Evolutionary conservation across 2,888 invertebrate genomes (phyloP), one percentile per base, ranked within the genome.

Genomic region (Hymenopus coronatus): DNA sequence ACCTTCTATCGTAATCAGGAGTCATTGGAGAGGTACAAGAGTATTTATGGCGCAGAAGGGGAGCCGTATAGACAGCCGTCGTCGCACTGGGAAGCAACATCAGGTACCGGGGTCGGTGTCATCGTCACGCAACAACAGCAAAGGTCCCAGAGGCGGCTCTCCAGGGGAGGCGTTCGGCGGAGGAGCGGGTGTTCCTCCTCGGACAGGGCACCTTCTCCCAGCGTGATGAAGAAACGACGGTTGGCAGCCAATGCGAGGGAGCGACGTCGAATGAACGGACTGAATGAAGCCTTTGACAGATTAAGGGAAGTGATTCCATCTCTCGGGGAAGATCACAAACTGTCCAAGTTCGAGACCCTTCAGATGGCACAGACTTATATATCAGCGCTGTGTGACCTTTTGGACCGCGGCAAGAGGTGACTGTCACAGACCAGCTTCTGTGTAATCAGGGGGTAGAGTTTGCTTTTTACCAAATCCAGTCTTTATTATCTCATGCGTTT

Each of bases 361-460:
- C 97, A 97, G 93, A 96, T 97, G 96, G 97, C 97, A 0, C 96
- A 97, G 92, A 96, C 95, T 8, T 97, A 97, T 92, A 97, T 97
- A 89, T 93, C 94, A 7, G 96, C 96, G 0, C 93, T 97, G 25
- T 94, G 95, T 92, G 96, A 96, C 92, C 93, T 96, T 83, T 93
- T 96, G 88, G 88, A 90, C 33, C 87, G 89, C 14, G 88, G 88
- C 25, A 88, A 88, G 82, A 88, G 89, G 70, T 89, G 85, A 85
- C 88, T 54, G 3, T 3, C 40, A 12, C 40, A 40, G 40, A 12
- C 6, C 33, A 33, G 33, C 8, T 1, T 33, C 7, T 33, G 4
- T 33, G 40, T 40, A 40, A 40, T 12, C 40, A 40, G 1, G 40
- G 40, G 40, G 9, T 40, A 40, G 40, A 8, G 40, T 40, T 40